phyloP scores from a whole-genome alignment of 1,140 invertebrate genomes.

The Bombyx mandarina region DNA sequence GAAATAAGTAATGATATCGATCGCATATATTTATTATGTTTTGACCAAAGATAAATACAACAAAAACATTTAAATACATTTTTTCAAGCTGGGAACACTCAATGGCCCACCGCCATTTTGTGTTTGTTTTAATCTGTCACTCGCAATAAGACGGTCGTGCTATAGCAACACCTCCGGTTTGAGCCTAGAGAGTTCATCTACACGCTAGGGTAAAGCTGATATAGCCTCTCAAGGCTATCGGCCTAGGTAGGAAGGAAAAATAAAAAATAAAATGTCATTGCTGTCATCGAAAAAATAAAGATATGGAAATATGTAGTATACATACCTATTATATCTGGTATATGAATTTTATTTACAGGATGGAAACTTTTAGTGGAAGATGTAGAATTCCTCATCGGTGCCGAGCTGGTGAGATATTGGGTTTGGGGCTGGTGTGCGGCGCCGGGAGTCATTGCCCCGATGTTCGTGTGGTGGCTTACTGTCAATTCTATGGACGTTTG shows the following conservation, averaged over 20 bases:
- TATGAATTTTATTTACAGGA: conserved; percentile 22
- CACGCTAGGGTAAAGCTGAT: no score
- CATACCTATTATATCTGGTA: conserved; percentile 1
- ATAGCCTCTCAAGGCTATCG: no score
- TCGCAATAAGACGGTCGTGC: no score
- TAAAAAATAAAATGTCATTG: no score
- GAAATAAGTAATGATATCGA: conserved; percentile 1
- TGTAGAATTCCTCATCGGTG: conserved; percentile 42
- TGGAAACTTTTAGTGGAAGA: conserved; percentile 45
- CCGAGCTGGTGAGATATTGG: conserved; percentile 30
- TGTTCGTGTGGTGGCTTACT: conserved; percentile 29
- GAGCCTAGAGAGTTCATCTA: no score
- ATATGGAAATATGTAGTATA: no score
- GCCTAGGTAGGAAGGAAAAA: no score
- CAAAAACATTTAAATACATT: no score
- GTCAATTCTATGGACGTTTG: conserved; percentile 11
- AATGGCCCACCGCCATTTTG: conserved; percentile 1
- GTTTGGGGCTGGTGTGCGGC: conserved; percentile 32
- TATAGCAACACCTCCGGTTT: no score
- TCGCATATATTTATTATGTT: not conserved
- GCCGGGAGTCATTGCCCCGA: conserved; percentile 7
- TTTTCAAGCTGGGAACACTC: not conserved
- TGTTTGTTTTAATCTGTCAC: no score
- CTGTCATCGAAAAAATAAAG: no score
- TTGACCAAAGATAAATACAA: no score